Evolutionary conservation across 2,797 vertebrate species (phyloP), one percentile per base, ranked within the genome.

Genomic region (Lates japonicus): DNA sequence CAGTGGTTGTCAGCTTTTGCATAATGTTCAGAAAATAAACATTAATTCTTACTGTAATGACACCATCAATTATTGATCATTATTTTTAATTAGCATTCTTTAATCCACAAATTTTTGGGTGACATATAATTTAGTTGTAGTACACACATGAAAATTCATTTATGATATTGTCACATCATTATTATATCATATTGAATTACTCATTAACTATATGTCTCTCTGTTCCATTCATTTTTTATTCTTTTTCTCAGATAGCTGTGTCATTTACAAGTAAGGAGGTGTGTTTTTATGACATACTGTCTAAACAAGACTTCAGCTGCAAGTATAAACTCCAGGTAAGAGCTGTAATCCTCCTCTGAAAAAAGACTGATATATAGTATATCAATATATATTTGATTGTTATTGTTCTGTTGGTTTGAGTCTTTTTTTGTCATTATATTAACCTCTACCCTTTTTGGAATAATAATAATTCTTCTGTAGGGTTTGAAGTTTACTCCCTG

Each of bases 211-310:
- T 12, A 13, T 66, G 10, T 37, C 6, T 59, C 49, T 64, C 7
- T 49, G 33, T 73, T 67, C 48, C 31, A 33, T 4, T 20, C 1
- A 0, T 14, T 59, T 22, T 22, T 44, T 29, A 62, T 44, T 49
- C 25, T 54, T 65, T 0, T 51, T 64, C 37, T 70, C 92, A 95
- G 96, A 91, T 97, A 25, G 96, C 95, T 0, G 95, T 96, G 86
- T 94, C 90, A 58, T 97, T 96, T 90, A 96, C 95, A 64, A 96
- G 93, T 85, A 96, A 97, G 76, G 94, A 97, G 86, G 89, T 98
- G 87, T 96, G 93, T 84, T 97, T 97, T 84, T 97, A 96, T 90
- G 95, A 97, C 84, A 90, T 94, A 2, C 81, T 93, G 64, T 94
- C 92, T 3, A 94, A 96, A 83, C 92, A 94, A 88, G 93, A 95